Conservation (phyloP, 2,113 vertebrate species). For the Rhinolophus sinicus region DNA sequence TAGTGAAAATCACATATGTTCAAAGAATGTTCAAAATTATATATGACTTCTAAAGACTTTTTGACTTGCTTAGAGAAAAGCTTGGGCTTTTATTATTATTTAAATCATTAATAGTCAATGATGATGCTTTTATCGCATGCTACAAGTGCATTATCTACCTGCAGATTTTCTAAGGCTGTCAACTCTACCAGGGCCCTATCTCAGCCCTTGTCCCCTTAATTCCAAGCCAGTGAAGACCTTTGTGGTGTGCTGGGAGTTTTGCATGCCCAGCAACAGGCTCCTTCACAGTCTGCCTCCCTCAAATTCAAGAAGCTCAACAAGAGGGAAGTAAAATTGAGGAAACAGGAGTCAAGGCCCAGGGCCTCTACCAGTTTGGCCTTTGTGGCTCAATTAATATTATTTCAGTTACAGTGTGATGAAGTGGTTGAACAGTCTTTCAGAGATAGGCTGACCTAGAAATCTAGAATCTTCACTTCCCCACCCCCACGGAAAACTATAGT, state of each 20-base stretch:
- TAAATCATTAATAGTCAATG: neutral
- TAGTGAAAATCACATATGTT: neutral
- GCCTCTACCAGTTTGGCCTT: neutral
- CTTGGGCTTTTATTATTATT: neutral
- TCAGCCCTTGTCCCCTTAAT: neutral
- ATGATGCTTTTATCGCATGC: neutral
- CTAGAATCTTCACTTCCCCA: neutral
- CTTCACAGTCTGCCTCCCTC: neutral
- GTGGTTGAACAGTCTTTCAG: neutral
- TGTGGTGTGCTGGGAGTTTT: fast-evolving
- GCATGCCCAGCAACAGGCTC: fast-evolving
- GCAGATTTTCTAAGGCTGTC: too few species aligned
- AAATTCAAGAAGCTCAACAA: neutral
- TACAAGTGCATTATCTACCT: neutral
- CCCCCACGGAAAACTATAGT: neutral
- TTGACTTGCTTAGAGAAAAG: neutral
- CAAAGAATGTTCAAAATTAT: neutral
- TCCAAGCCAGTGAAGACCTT: neutral
- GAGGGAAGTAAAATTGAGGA: neutral
- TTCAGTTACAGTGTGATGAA: neutral
- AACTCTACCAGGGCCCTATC: fast-evolving
- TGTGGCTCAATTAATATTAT: neutral
- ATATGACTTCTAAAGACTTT: neutral
- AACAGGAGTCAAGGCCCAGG: neutral
- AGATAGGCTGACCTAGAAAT: neutral